Evolutionary conservation across 2,797 vertebrate genomes (phyloP).

Genomic region (Tragopan temminckii): DNA sequence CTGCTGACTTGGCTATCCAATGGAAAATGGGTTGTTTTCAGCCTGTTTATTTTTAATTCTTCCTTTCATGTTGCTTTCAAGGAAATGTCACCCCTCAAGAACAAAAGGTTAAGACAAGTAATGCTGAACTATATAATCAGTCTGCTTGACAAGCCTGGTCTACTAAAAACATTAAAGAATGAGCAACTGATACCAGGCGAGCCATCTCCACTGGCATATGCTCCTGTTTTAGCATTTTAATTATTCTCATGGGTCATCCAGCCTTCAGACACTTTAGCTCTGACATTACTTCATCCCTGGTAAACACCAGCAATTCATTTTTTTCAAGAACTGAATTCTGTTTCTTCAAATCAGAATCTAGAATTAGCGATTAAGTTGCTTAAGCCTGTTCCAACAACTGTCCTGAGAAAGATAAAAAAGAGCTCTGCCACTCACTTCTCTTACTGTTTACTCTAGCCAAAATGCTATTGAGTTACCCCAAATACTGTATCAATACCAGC

Average conservation of each 20-base stretch:
- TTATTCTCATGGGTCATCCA: slow-evolving; percentile 14
- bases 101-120: slow-evolving; percentile 34
- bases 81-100: slow-evolving; percentile 47
- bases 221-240: slow-evolving; percentile 19
- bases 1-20: neutral
- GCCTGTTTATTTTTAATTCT: slow-evolving; percentile 35
- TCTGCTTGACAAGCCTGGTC: neutral
- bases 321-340: neutral
- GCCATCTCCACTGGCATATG: neutral
- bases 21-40: slow-evolving; percentile 21
- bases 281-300: neutral
- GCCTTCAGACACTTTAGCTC: neutral
- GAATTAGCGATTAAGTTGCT: neutral
- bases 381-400: neutral
- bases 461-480: neutral
- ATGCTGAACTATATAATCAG: slow-evolving; percentile 20
- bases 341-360: neutral
- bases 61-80: slow-evolving; percentile 42
- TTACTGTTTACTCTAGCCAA: neutral
- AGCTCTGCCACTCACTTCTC: neutral
- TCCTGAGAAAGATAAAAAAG: neutral
- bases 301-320: neutral
- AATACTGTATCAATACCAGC: neutral
- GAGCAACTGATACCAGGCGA: neutral
- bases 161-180: slow-evolving; percentile 11